Base-by-base conservation (phyloP, 2,888 invertebrate genomes). In the Hartigia nigra region DNA sequence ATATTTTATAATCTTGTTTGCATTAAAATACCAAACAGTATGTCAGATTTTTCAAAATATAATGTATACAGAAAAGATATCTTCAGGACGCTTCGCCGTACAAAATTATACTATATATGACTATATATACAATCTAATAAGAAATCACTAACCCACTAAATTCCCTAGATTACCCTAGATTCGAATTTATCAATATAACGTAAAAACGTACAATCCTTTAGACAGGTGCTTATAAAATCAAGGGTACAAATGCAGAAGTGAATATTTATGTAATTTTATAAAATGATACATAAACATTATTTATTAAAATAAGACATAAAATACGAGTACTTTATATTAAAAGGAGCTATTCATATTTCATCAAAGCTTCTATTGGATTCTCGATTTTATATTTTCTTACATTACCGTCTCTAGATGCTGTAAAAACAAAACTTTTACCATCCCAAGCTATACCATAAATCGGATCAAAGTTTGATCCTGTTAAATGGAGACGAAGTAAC, bases 401-500 rank as follows among this genome's bases (percentile, higher is more conserved):
- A 39, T 90, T 81, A 4, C 93, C 92, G 88, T 96, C 96, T 82
- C 96, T 92, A 86, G 95, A 95, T 1, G 93, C 94, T 1, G 95
- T 93, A 83, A 94, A 94, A 55, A 96, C 90, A 93, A 93, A 93
- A 88, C 93, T 93, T 31, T 86, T 88, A 4, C 93, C 93, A 87
- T 95, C 94, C 82, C 93, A 93, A 0, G 93, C 91, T 37, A 95
- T 90, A 84, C 94, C 94, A 88, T 95, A 93, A 31, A 96, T 93
- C 0, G 95, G 95, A 86, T 96, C 96, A 89, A 94, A 95, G 86
- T 96, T 95, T 0, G 95, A 92, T 0, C 96, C 96, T 12, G 95
- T 95, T n/a, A 96, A 90, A 80, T 94, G 94, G 0, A 94, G 91
- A 79, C 92, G 89, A 37, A 88, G 84, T 34, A 69, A 32, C 4